Evolutionary conservation across 1,140 invertebrate species (phyloP).

Genomic region (Chironomus striatipennis): DNA sequence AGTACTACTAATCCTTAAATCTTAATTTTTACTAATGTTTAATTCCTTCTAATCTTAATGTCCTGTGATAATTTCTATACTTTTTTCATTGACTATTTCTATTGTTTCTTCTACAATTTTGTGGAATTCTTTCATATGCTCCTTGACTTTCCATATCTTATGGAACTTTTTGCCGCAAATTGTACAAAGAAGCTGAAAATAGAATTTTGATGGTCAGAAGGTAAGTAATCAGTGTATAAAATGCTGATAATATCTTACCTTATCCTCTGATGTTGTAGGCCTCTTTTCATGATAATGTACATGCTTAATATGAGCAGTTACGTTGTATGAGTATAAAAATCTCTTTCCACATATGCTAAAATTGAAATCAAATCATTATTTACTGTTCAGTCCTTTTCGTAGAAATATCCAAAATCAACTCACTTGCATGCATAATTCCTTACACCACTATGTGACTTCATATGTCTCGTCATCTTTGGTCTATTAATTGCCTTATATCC

Average conservation of each 20-base stretch:
- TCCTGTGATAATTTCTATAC: no score
- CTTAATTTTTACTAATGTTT: no score
- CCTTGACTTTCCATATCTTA: slow-evolving; percentile 1
- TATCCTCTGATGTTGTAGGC: neutral
- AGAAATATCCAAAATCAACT: no score
- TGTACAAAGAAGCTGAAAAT: neutral
- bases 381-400: no score
- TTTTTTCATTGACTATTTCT: neutral
- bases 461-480: neutral
- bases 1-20: no score
- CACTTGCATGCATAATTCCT: neutral
- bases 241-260: neutral
- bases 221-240: no score
- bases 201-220: no score
- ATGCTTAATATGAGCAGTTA: neutral
- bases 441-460: neutral
- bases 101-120: neutral
- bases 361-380: no score
- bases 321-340: neutral
- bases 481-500: neutral
- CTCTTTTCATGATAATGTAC: neutral
- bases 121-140: neutral
- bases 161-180: neutral
- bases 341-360: neutral
- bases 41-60: no score